These are phyloP conservation scores for Calliopum simillimum DNA, from an alignment of 2,888 invertebrate species.

Conservation along the genomic window DNA sequence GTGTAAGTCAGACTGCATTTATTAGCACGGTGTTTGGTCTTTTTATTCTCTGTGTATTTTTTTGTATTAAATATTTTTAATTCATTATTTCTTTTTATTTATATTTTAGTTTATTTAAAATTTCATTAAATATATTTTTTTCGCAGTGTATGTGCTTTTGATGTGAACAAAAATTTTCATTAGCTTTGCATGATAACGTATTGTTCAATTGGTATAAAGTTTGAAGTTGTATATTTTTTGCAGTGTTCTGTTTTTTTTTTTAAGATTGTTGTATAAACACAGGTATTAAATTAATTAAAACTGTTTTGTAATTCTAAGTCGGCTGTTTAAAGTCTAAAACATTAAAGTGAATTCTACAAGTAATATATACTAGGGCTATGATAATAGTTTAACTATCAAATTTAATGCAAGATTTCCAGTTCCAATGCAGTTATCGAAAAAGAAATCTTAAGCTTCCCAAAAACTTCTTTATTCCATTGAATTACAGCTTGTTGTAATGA, in stretches of 20 bases:
- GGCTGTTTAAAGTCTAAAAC: too few relatives aligned
- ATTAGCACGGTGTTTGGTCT: conserved; percentile 23
- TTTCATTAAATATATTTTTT: background rate
- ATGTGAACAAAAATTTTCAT: background rate
- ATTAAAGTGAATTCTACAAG: too few relatives aligned
- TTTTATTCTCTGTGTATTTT: conserved; percentile 19
- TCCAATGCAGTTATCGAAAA: too few relatives aligned
- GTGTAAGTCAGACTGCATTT: conserved; percentile 33
- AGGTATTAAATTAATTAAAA: background rate
- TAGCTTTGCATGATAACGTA: too few relatives aligned
- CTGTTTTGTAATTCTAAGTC: conserved; percentile 5
- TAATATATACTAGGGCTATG: too few relatives aligned
- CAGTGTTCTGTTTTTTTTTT: background rate
- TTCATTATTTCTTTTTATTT: too few relatives aligned
- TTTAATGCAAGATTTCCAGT: too few relatives aligned
- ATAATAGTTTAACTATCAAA: too few relatives aligned
- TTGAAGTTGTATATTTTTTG: background rate
- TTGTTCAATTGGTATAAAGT: background rate
- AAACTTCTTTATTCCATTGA: too few relatives aligned
- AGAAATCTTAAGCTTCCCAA: conserved; percentile 5
- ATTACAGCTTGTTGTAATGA: too few relatives aligned
- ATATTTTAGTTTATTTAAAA: background rate
- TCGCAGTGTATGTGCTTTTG: background rate
- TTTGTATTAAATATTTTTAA: background rate
- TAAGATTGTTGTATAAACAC: conserved; percentile 4